Evolutionary conservation across 2,888 invertebrate species (phyloP).

Genomic region (Dicranocentrus wangi): DNA sequence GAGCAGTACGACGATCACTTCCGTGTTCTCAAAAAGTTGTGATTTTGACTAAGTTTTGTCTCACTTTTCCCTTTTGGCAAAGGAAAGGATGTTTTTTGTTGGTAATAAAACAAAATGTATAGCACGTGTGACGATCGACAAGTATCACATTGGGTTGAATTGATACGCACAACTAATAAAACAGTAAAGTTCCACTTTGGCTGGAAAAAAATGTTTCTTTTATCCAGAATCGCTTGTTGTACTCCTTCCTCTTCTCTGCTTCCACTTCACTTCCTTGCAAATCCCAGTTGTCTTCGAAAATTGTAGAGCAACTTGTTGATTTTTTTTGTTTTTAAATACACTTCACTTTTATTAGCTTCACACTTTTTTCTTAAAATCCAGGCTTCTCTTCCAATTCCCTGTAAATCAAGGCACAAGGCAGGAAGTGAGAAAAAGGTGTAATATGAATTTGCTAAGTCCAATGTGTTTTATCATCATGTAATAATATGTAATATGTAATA

Average conservation of each 20-base stretch:
- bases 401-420: background rate
- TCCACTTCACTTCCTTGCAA: constrained; percentile 13
- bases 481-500: background rate
- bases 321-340: background rate
- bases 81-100: background rate
- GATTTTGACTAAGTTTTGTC: constrained; percentile 29
- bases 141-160: too few species aligned
- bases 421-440: background rate
- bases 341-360: constrained; percentile 3
- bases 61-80: constrained; percentile 60
- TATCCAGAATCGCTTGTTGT: too few species aligned
- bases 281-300: background rate
- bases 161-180: too few species aligned
- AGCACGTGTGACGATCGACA: constrained; percentile 20
- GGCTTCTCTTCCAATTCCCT: background rate
- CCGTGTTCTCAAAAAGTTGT: constrained; percentile 51
- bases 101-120: too few species aligned
- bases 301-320: constrained; percentile 43
- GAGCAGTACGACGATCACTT: constrained; percentile 47
- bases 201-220: too few species aligned
- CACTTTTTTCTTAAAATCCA: background rate
- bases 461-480: background rate
- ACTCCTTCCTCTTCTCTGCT: background rate
- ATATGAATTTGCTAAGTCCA: background rate
- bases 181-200: too few species aligned